Evolutionary conservation across 1,140 invertebrate species (phyloP).

Genomic region (Pollicipes pollicipes): DNA sequence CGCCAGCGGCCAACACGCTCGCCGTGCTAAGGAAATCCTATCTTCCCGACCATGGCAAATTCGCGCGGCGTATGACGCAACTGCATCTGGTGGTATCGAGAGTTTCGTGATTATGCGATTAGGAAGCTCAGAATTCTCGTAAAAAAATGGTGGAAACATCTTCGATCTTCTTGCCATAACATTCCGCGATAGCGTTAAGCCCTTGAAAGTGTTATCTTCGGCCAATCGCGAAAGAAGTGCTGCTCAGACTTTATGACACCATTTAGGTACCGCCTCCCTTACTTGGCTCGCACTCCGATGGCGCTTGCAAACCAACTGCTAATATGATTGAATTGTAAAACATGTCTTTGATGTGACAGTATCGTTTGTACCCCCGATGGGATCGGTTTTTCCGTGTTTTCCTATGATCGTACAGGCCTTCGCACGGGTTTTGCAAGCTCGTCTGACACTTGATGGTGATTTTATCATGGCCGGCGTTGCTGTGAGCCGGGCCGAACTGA

Average conservation of each 20-base stretch:
- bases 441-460: background rate
- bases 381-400: background rate
- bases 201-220: background rate
- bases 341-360: background rate
- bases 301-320: background rate
- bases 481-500: too few relatives aligned
- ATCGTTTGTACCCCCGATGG: background rate
- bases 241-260: too few relatives aligned
- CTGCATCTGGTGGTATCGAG: too few relatives aligned
- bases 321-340: conserved; percentile 2
- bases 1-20: too few relatives aligned
- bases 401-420: background rate
- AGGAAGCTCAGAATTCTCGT: too few relatives aligned
- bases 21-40: too few relatives aligned
- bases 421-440: background rate
- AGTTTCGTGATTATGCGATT: too few relatives aligned
- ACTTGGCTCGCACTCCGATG: too few relatives aligned
- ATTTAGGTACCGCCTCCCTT: too few relatives aligned
- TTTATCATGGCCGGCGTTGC: background rate
- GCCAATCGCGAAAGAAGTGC: background rate
- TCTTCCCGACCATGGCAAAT: too few relatives aligned
- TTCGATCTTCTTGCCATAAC: background rate
- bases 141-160: background rate
- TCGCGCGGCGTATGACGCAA: too few relatives aligned
- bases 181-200: background rate